Evolutionary conservation across 2,797 vertebrate genomes (phyloP).

Genomic region (Acrocephalus scirpaceus): DNA sequence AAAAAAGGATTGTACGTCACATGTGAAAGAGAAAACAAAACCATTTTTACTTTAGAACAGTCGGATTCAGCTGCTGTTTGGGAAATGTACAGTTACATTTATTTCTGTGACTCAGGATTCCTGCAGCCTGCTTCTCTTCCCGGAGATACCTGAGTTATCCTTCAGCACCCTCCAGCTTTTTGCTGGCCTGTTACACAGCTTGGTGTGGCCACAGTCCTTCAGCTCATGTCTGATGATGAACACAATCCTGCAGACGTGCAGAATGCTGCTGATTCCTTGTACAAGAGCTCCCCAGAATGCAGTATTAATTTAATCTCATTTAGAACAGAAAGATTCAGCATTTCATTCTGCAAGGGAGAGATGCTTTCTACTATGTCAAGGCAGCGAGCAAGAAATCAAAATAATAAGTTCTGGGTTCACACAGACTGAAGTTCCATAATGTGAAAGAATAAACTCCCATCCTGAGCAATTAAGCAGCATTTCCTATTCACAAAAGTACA

Average conservation of each 20-base stretch:
- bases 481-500: neutral
- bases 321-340: neutral
- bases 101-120: neutral
- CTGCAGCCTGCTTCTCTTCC: neutral
- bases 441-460: neutral
- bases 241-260: neutral
- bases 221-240: neutral
- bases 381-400: neutral
- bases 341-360: neutral
- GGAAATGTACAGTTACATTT: neutral
- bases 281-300: neutral
- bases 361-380: neutral
- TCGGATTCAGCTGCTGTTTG: neutral
- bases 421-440: neutral
- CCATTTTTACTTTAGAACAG: neutral
- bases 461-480: conserved; percentile 13
- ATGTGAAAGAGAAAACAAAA: neutral
- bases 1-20: neutral
- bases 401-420: neutral
- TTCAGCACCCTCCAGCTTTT: neutral
- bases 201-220: neutral
- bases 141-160: neutral
- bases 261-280: neutral
- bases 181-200: neutral
- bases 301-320: neutral